phyloP scores from a whole-genome alignment of 2,888 invertebrate species.

The Panopea generosa region DNA sequence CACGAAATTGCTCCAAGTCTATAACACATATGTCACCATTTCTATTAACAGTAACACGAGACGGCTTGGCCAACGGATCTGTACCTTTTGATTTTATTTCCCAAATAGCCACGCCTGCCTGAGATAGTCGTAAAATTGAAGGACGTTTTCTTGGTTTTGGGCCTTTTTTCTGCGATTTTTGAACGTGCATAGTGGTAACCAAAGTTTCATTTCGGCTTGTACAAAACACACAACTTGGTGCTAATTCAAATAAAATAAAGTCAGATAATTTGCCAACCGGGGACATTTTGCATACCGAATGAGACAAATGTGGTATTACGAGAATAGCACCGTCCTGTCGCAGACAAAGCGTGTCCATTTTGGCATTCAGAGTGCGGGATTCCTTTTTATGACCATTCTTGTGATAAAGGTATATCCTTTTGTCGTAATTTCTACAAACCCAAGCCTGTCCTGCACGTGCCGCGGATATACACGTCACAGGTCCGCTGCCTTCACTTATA shows the following conservation, averaged over 20 bases:
- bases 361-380: constrained; percentile 33
- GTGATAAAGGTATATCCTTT: constrained; percentile 43
- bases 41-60: constrained; percentile 40
- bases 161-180: constrained; percentile 59
- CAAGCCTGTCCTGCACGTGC: constrained; percentile 45
- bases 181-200: constrained; percentile 41
- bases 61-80: constrained; percentile 46
- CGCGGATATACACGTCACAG: constrained; percentile 34
- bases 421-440: constrained; percentile 47
- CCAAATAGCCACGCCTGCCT: constrained; percentile 47
- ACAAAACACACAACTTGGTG: constrained; percentile 40
- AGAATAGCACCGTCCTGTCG: constrained; percentile 44
- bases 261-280: constrained; percentile 29
- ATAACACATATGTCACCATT: constrained; percentile 56
- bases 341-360: constrained; percentile 30
- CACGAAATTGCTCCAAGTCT: constrained; percentile 41
- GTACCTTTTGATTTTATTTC: constrained; percentile 53
- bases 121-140: constrained; percentile 36
- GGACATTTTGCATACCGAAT: constrained; percentile 35
- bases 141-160: constrained; percentile 43
- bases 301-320: constrained; percentile 43
- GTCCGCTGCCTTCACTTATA: constrained; percentile 43
- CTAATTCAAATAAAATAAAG: constrained; percentile 50
- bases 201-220: constrained; percentile 54
- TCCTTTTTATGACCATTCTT: constrained; percentile 59